phyloP scores from a whole-genome alignment of 2,888 invertebrate genomes.

The Slavum lentiscoides region DNA sequence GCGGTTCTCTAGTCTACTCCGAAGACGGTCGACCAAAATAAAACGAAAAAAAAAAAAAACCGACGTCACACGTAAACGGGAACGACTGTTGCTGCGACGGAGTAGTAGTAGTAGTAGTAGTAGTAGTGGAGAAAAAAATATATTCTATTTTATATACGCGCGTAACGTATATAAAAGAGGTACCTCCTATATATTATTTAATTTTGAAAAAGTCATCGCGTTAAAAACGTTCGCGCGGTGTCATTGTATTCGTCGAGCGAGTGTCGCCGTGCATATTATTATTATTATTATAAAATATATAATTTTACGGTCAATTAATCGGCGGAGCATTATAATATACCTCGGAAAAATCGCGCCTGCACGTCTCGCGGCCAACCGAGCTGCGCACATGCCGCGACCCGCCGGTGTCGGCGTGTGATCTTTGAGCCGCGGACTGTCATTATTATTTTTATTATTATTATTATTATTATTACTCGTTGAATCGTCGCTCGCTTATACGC shows the following conservation, averaged over 20 bases:
- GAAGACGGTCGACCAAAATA: background rate
- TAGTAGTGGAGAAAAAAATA: background rate
- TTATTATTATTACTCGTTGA: too few relatives aligned
- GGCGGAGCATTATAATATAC: too few relatives aligned
- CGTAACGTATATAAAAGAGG: too few relatives aligned
- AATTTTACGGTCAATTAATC: conserved; percentile 37
- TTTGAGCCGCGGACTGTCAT: too few relatives aligned
- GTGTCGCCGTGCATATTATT: background rate
- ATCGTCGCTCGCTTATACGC: too few relatives aligned
- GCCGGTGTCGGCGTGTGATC: background rate
- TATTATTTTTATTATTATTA: too few relatives aligned
- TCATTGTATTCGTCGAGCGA: conserved; percentile 31
- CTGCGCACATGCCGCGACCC: background rate
- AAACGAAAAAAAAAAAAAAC: background rate
- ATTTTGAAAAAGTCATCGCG: conserved; percentile 49
- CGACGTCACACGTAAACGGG: conserved; percentile 1
- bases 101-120: too few relatives aligned
- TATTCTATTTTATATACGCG: background rate
- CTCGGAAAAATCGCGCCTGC: background rate
- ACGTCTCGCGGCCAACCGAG: background rate
- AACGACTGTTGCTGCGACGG: background rate
- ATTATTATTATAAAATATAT: too few relatives aligned
- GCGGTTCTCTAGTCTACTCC: conserved; percentile 6
- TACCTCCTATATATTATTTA: too few relatives aligned
- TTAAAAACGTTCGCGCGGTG: conserved; percentile 38